Evolutionary conservation across 2,113 vertebrate species (phyloP).

Genomic region (Carassius carassius): DNA sequence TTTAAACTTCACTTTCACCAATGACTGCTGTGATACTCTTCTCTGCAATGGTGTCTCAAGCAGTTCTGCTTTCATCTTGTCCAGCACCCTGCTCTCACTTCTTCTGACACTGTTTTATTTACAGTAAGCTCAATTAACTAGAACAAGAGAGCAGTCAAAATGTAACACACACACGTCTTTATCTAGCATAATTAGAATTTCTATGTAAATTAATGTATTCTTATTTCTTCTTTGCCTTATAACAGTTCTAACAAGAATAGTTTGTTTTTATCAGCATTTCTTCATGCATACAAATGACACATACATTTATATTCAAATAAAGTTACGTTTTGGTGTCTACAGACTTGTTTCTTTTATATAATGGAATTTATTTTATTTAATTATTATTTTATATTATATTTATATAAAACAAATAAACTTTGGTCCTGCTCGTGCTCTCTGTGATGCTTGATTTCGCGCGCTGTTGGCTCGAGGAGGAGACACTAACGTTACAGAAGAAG

Average conservation of each 20-base stretch:
- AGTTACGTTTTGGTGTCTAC: background rate
- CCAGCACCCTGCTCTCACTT: conserved; percentile 47
- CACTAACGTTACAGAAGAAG: too few species aligned
- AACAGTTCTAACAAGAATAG: background rate
- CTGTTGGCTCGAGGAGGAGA: too few species aligned
- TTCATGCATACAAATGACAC: background rate
- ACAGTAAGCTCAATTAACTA: background rate
- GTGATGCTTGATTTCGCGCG: background rate
- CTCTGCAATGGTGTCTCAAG: conserved; percentile 67
- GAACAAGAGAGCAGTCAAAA: background rate
- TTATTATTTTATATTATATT: too few species aligned
- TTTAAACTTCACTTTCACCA: conserved; percentile 76
- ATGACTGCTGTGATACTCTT: conserved; percentile 71
- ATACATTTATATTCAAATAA: background rate
- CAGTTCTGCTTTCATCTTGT: conserved; percentile 36
- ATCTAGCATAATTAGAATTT: too few species aligned
- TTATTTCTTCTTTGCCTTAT: background rate
- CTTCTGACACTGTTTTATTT: conserved; percentile 32
- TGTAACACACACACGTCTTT: background rate
- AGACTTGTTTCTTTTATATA: background rate
- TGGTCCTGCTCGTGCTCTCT: background rate
- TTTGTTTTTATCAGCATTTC: background rate
- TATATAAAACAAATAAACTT: too few species aligned
- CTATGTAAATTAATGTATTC: too few species aligned
- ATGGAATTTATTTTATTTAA: background rate